Evolutionary conservation across 1,140 invertebrate genomes (phyloP), one percentile per base, ranked within the genome.

Genomic region (Leptopilina clavipes): DNA sequence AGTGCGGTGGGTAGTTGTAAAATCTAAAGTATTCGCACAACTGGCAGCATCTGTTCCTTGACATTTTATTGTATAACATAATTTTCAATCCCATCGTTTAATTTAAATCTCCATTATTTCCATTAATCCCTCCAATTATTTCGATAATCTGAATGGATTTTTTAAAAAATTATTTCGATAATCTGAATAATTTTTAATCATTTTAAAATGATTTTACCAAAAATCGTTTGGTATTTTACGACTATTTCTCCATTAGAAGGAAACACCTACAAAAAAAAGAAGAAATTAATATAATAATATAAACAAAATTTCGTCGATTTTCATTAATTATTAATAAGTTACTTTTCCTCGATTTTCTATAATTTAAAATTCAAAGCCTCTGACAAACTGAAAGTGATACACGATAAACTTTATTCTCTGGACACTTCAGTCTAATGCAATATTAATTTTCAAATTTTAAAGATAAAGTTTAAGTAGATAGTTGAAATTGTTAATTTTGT

Each of bases 31-130:
- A 56, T 74, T 56, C 56, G 48, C 71, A n/a, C n/a, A n/a, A n/a
- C n/a, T n/a, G 70, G 76, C 75, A 77, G 59, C 78, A 31, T 14
- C 56, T 80, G 80, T 77, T 79, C 71, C 11, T 56, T 52, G 56
- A 73, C 48, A 76, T 72, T 31, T 31, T 31, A 31, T 31, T 31
- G n/a, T n/a, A 31, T 2, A 31, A 31, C 25, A 31, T 1, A 31
- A 31, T 31, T 31, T 31, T 31, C 25, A 31, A 31, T 31, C 25
- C 25, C 25, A 31, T 2, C 25, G n/a, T n/a, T n/a, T n/a, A n/a
- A n/a, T n/a, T n/a, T n/a, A n/a, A n/a, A n/a, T n/a, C n/a, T n/a
- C n/a, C n/a, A n/a, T n/a, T n/a, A n/a, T n/a, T n/a, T n/a, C n/a
- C n/a, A n/a, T n/a, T n/a, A n/a, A n/a, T n/a, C n/a, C n/a, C n/a